Evolutionary conservation across 2,797 vertebrate species (phyloP).

Genomic region (Sitta carolinensis): DNA sequence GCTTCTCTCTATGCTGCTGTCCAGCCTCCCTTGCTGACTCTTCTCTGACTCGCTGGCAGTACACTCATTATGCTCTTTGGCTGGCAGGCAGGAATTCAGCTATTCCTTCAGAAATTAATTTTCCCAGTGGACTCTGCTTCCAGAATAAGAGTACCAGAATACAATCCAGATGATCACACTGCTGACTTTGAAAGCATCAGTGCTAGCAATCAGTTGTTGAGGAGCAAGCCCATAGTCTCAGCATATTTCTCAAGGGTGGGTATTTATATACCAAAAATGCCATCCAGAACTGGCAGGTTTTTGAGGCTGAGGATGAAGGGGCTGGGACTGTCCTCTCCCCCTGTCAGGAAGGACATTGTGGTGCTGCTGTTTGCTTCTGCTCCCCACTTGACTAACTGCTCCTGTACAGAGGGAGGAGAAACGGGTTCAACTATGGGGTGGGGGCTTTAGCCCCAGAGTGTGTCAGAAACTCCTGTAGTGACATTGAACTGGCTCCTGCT

Average conservation of each 20-base stretch:
- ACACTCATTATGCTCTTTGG: neutral
- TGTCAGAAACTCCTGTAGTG: neutral
- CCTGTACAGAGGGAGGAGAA: neutral
- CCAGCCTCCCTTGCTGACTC: constrained; percentile 22
- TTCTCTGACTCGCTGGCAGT: neutral
- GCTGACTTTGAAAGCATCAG: neutral
- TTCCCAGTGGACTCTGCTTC: neutral
- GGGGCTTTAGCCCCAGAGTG: neutral
- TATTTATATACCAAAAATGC: neutral
- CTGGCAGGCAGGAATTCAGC: neutral
- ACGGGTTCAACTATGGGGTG: neutral
- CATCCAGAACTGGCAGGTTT: neutral
- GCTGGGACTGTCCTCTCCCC: neutral
- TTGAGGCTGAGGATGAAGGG: neutral
- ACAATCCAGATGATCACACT: neutral
- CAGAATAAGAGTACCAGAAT: neutral
- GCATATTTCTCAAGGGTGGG: neutral
- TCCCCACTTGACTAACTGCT: neutral
- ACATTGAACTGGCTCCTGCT: fast-evolving
- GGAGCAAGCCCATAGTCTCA: neutral
- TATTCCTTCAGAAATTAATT: constrained; percentile 38
- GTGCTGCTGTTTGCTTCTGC: neutral
- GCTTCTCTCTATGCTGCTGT: neutral
- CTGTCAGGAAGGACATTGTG: neutral
- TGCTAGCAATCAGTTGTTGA: neutral